A percentile compares a stretch with the other conserved stretches of the same genome.
Evolutionary conservation across 1,140 invertebrate species (phyloP).

Genomic region (Coenobita brevimanus): DNA sequence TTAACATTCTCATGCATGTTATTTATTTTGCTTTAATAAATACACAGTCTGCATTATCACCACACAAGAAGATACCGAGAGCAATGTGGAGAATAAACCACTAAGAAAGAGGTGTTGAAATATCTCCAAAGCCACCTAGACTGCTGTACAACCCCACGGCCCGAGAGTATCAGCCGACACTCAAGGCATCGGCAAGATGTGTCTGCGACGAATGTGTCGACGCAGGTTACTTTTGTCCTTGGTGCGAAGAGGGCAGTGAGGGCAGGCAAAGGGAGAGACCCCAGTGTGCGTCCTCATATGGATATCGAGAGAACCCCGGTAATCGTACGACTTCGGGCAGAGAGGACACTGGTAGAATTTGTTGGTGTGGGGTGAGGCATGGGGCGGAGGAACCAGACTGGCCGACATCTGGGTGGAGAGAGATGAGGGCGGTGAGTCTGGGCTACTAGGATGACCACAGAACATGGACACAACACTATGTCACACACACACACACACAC

Average conservation of each 20-base stretch:
- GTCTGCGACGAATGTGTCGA: constrained; percentile 52
- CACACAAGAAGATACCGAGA: too few species aligned
- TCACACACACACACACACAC: too few species aligned
- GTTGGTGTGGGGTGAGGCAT: constrained; percentile 32
- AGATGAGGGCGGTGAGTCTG: constrained; percentile 43
- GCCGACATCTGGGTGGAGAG: constrained; percentile 55
- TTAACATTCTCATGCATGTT: too few species aligned
- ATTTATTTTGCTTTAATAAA: too few species aligned
- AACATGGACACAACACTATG: too few species aligned
- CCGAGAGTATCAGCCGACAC: too few species aligned
- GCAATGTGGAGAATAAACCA: too few species aligned
- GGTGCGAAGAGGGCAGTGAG: constrained; percentile 49
- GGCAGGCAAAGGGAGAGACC: constrained; percentile 47
- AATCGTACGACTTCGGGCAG: constrained; percentile 61
- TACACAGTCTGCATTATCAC: too few species aligned
- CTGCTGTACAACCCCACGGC: too few species aligned
- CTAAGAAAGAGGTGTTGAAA: too few species aligned
- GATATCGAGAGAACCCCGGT: constrained; percentile 54
- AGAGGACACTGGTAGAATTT: constrained; percentile 61
- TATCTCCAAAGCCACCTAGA: too few species aligned
- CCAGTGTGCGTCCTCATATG: constrained; percentile 57
- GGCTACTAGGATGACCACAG: neutral
- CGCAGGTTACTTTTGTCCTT: constrained; percentile 56
- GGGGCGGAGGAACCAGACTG: constrained; percentile 34
- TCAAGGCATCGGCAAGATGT: neutral